These are phyloP conservation scores for Chloroceryle aenea DNA, from an alignment of 2,113 vertebrate species.

Conservation along the genomic window DNA sequence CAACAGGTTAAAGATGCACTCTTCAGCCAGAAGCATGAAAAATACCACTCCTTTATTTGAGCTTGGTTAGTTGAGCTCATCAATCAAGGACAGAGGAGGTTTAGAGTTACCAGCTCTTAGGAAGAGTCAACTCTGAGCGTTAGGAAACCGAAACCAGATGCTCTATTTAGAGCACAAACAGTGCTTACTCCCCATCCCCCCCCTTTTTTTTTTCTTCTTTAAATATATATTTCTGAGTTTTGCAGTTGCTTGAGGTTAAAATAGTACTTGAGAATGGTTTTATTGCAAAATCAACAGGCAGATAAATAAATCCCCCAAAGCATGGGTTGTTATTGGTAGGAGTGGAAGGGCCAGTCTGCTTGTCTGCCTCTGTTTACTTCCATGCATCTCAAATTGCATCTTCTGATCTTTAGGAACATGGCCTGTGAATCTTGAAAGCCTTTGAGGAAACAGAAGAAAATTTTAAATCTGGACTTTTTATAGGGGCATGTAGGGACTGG, in stretches of 20 bases:
- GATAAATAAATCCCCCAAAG: not conserved
- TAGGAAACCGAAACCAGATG: not conserved
- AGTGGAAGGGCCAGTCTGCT: not conserved
- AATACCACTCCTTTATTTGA: not conserved
- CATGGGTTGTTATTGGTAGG: not conserved
- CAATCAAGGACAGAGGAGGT: not conserved
- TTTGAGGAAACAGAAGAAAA: not conserved
- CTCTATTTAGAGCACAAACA: not conserved
- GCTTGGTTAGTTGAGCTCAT: not conserved
- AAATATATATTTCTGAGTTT: not conserved
- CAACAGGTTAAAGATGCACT: not conserved
- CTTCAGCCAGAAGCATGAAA: not conserved
- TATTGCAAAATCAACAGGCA: not conserved
- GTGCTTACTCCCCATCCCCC: rapidly evolving
- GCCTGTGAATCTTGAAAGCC: not conserved
- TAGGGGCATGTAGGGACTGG: not conserved
- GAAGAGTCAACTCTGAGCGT: not conserved
- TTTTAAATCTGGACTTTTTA: not conserved
- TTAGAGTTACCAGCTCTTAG: not conserved
- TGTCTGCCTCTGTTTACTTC: not conserved
- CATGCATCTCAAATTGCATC: not conserved
- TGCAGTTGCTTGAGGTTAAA: not conserved
- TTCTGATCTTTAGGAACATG: not conserved
- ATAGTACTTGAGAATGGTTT: not conserved
- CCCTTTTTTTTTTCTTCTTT: not conserved